Percentiles rank a stretch among this genome's conserved stretches.
phyloP scores from a whole-genome alignment of 2,797 vertebrate species.

The Malacoraja senta region DNA sequence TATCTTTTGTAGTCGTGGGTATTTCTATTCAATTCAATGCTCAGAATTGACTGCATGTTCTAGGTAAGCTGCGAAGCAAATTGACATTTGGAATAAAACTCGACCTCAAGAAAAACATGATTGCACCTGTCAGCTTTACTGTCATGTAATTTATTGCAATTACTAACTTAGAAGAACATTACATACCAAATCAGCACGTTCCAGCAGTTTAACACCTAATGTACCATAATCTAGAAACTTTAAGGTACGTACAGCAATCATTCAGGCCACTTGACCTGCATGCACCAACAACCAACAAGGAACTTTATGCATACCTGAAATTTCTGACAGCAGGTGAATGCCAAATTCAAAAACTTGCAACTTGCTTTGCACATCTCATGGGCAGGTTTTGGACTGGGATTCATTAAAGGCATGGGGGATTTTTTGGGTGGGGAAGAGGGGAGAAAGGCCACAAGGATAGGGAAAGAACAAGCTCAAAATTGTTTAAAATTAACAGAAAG shows the following conservation, averaged over 20 bases:
- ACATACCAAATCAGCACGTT: background rate
- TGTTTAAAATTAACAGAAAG: background rate
- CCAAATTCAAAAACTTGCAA: background rate
- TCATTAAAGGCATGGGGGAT: too few relatives aligned
- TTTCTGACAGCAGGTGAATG: background rate
- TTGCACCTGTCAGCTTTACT: background rate
- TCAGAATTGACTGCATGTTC: background rate
- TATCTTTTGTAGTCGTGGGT: background rate
- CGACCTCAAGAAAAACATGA: too few relatives aligned
- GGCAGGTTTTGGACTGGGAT: background rate
- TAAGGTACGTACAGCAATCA: background rate
- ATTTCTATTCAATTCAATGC: background rate
- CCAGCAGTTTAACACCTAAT: background rate
- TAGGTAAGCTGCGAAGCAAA: background rate
- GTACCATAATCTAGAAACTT: background rate
- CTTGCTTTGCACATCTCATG: background rate
- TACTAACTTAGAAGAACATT: background rate
- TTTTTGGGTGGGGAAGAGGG: background rate
- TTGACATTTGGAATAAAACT: background rate
- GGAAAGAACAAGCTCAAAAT: background rate
- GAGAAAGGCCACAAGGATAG: background rate
- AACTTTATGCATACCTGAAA: background rate
- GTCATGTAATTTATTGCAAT: background rate
- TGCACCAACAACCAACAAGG: background rate
- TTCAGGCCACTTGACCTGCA: background rate